Evolutionary conservation across 1,140 invertebrate species (phyloP).

Genomic region (Psilanteris sp.): DNA sequence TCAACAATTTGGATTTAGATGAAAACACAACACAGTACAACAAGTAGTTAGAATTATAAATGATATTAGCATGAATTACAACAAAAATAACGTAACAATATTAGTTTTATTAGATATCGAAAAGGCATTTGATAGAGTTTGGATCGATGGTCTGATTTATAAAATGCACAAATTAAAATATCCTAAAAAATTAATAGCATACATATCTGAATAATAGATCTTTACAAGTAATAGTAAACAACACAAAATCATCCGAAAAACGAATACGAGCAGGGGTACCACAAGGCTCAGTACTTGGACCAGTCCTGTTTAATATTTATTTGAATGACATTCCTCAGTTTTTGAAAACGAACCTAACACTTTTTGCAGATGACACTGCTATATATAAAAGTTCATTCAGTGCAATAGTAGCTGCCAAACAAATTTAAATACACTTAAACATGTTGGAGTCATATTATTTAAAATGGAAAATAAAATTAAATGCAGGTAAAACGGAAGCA

Average conservation of each 20-base stretch:
- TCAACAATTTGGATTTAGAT: constrained; percentile 11
- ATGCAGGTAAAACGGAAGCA: no score
- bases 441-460: constrained; percentile 1
- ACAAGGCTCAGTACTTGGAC: constrained; percentile 5
- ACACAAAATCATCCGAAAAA: neutral
- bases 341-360: constrained; percentile 39
- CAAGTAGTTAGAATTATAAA: constrained; percentile 13
- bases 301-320: constrained; percentile 47
- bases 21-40: neutral
- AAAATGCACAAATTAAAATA: constrained; percentile 33
- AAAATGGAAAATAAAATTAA: neutral
- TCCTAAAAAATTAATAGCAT: constrained; percentile 32
- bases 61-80: constrained; percentile 8
- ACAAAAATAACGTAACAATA: constrained; percentile 14
- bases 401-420: constrained; percentile 56
- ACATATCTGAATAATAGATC: no score
- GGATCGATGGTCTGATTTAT: constrained; percentile 62
- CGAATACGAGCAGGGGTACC: constrained; percentile 22
- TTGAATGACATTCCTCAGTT: constrained; percentile 58
- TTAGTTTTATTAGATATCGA: constrained; percentile 54
- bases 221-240: constrained; percentile 23
- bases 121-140: constrained; percentile 68
- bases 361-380: no score
- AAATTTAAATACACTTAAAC: constrained; percentile 66
- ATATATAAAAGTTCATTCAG: neutral